Conservation (phyloP, 1,140 invertebrate genomes). For the Anoplophora glabripennis region DNA sequence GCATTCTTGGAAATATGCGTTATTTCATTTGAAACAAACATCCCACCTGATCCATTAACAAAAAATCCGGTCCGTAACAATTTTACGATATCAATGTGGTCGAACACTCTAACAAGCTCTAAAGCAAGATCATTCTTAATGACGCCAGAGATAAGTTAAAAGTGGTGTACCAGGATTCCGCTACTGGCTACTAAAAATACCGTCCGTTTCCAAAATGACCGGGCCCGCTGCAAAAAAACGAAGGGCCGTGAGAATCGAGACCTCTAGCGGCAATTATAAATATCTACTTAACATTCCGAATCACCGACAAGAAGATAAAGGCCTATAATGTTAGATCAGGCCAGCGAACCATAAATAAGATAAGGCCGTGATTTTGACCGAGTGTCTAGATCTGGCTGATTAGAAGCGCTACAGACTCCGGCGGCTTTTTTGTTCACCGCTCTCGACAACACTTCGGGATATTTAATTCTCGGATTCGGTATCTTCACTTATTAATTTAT, state of each 20-base stretch:
- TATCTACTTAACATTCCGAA: constrained; percentile 43
- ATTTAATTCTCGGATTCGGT: constrained; percentile 30
- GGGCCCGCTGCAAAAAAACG: constrained; percentile 15
- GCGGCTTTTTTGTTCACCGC: constrained; percentile 28
- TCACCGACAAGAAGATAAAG: constrained; percentile 36
- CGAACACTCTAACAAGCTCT: constrained; percentile 32
- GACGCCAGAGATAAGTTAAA: constrained; percentile 44
- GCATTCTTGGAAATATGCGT: constrained; percentile 28
- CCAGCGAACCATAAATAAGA: constrained; percentile 42
- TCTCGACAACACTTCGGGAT: constrained; percentile 31
- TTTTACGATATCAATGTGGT: constrained; percentile 33
- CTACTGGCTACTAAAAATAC: constrained; percentile 23
- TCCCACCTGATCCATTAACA: constrained; percentile 31
- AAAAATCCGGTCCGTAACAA: constrained; percentile 36
- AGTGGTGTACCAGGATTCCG: constrained; percentile 44
- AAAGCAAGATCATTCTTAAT: constrained; percentile 42
- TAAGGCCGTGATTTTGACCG: constrained; percentile 40
- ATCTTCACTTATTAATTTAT: constrained; percentile 36
- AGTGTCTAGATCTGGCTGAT: constrained; percentile 39
- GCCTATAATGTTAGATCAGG: constrained; percentile 35
- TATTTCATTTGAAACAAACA: constrained; percentile 29
- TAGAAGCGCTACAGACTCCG: constrained; percentile 23
- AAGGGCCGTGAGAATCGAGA: constrained; percentile 25
- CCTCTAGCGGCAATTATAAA: constrained; percentile 38
- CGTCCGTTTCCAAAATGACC: constrained; percentile 4